Conservation (phyloP, 2,113 vertebrate genomes). For the Pholis gunnellus region DNA sequence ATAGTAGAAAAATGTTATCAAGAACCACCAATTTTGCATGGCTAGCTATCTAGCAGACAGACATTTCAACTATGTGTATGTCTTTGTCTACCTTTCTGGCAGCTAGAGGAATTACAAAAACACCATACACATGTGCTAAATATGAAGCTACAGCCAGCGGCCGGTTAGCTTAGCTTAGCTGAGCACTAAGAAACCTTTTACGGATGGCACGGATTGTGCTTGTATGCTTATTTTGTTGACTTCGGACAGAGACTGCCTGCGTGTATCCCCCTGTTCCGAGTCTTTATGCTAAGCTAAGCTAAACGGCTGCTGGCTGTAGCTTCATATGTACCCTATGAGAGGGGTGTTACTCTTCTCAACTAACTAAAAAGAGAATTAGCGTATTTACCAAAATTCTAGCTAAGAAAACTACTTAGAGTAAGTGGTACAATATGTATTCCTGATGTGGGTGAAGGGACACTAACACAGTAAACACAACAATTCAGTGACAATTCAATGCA, state of each 20-base stretch:
- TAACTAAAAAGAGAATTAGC: no score
- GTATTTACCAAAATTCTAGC: neutral
- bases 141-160: neutral
- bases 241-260: neutral
- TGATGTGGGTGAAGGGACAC: neutral
- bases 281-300: neutral
- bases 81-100: no score
- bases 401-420: neutral
- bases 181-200: neutral
- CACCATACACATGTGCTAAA: neutral
- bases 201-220: neutral
- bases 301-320: neutral
- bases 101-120: no score
- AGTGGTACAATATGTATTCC: neutral
- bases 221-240: neutral
- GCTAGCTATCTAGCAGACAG: no score
- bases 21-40: no score
- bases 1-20: no score
- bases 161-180: neutral
- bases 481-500: constrained; percentile 32
- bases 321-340: neutral
- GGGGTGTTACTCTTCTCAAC: no score
- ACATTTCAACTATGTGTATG: no score
- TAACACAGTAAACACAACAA: neutral
- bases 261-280: neutral